These are phyloP conservation scores for Fistularia commersonii DNA, from an alignment of 2,797 vertebrate genomes.

Conservation along the genomic window DNA sequence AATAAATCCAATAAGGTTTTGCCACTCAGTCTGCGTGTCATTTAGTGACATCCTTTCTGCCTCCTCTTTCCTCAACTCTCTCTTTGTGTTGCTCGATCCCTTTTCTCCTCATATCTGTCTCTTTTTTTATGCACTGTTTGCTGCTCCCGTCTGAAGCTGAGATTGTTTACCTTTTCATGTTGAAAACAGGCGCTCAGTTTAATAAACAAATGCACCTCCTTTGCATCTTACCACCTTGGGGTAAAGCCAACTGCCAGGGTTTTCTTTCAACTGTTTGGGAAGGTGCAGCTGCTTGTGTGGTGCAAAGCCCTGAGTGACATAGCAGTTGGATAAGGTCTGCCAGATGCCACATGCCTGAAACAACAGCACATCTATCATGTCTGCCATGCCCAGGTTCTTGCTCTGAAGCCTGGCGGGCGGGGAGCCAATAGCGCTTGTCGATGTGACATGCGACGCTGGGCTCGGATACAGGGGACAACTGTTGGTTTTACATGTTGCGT, in stretches of 20 bases:
- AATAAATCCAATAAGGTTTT: slow-evolving; percentile 78
- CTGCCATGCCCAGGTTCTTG: slow-evolving; percentile 18
- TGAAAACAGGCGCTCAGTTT: slow-evolving; percentile 29
- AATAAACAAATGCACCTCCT: slow-evolving; percentile 31
- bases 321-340: slow-evolving; percentile 30
- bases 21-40: slow-evolving; percentile 65
- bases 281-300: slow-evolving; percentile 18
- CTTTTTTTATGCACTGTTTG: too few species aligned
- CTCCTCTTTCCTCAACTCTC: slow-evolving; percentile 10
- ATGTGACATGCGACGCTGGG: slow-evolving; percentile 26
- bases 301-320: slow-evolving; percentile 25
- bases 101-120: too few species aligned
- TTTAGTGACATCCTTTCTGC: slow-evolving; percentile 45
- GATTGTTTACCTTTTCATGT: slow-evolving; percentile 43
- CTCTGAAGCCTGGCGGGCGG: slow-evolving; percentile 21
- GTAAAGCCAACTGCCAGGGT: slow-evolving; percentile 2
- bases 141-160: too few species aligned
- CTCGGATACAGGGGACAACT: slow-evolving; percentile 14
- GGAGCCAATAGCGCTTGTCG: slow-evolving; percentile 10
- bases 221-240: slow-evolving; percentile 9
- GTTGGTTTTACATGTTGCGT: slow-evolving; percentile 28
- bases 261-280: slow-evolving; percentile 9
- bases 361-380: slow-evolving; percentile 43
- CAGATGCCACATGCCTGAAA: slow-evolving; percentile 32
- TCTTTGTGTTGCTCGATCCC: too few species aligned